Percentiles rank a stretch among this genome's conserved stretches.
Conservation (phyloP, 1,140 invertebrate genomes). For the Doryteuthis pealeii region DNA sequence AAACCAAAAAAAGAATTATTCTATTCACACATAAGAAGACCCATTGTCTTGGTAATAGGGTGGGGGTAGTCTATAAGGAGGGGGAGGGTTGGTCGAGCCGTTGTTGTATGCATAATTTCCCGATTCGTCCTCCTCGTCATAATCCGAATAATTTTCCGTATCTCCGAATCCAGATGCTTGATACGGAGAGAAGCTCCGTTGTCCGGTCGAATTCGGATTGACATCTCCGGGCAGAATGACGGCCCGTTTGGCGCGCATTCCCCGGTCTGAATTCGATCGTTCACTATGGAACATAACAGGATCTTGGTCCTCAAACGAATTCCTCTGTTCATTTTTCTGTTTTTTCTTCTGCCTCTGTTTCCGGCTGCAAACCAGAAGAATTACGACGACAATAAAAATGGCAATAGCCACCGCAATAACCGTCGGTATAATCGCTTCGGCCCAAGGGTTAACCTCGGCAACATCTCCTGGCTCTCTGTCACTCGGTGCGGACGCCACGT, state of each 20-base stretch:
- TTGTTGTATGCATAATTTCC: not conserved
- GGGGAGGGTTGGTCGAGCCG: slow-evolving; percentile 18
- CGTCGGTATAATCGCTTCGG: slow-evolving; percentile 24
- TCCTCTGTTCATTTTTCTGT: slow-evolving; percentile 27
- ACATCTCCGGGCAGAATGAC: slow-evolving; percentile 29
- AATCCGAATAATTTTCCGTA: slow-evolving; percentile 20
- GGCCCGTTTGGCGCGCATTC: slow-evolving; percentile 28
- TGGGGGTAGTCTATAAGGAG: slow-evolving; percentile 19
- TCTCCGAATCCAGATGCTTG: slow-evolving; percentile 20
- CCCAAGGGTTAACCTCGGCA: slow-evolving; percentile 24
- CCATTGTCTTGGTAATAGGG: not conserved
- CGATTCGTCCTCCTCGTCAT: slow-evolving; percentile 10
- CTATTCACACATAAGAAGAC: not conserved
- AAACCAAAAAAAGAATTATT: not conserved
- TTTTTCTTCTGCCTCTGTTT: slow-evolving; percentile 14
- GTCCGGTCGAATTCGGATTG: not conserved
- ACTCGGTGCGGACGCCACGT: not conserved
- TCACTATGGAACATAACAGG: slow-evolving; percentile 43
- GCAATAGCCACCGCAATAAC: slow-evolving; percentile 26
- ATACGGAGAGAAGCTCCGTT: not conserved
- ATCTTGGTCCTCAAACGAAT: slow-evolving; percentile 36
- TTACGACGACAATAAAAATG: slow-evolving; percentile 29
- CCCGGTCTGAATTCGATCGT: slow-evolving; percentile 31
- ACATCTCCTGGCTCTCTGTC: not conserved
- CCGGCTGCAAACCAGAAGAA: slow-evolving; percentile 28